These are phyloP conservation scores for Otocyon megalotis DNA, from an alignment of 2,113 vertebrate species.

Conservation along the genomic window DNA sequence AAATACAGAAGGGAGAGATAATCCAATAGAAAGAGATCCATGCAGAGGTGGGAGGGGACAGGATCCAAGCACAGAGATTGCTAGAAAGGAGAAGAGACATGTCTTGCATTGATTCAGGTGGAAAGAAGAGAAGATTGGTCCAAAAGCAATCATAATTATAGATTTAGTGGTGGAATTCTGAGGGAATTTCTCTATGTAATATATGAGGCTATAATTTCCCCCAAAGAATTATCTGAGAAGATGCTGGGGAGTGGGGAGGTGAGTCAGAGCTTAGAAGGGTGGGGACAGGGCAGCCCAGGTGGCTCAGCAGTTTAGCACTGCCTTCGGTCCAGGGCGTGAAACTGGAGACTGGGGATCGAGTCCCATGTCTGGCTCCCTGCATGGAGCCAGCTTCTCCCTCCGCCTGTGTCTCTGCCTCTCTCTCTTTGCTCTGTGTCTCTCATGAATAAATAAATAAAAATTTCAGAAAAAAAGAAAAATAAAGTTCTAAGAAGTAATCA, in stretches of 20 bases:
- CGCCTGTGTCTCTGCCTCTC: too few species aligned
- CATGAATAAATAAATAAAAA: too few species aligned
- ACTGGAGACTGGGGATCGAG: too few species aligned
- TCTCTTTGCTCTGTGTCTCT: too few species aligned
- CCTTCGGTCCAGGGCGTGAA: too few species aligned
- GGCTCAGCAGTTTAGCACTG: too few species aligned
- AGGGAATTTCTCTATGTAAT: not conserved
- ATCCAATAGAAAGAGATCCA: not conserved
- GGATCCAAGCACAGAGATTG: not conserved
- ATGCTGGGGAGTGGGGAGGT: not conserved
- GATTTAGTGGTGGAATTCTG: not conserved
- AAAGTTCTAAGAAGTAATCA: too few species aligned
- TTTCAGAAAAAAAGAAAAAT: too few species aligned
- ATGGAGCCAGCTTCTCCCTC: too few species aligned
- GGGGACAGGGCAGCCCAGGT: too few species aligned
- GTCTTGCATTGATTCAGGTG: not conserved
- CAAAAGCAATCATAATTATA: not conserved
- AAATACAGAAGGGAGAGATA: not conserved
- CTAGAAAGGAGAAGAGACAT: not conserved
- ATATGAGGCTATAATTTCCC: not conserved
- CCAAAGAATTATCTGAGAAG: not conserved
- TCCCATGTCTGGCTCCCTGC: too few species aligned
- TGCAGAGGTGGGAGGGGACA: not conserved
- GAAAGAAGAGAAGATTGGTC: not conserved
- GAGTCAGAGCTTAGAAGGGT: not conserved